Conservation (phyloP, 2,113 vertebrate species). For the Phrynosoma platyrhinos region DNA sequence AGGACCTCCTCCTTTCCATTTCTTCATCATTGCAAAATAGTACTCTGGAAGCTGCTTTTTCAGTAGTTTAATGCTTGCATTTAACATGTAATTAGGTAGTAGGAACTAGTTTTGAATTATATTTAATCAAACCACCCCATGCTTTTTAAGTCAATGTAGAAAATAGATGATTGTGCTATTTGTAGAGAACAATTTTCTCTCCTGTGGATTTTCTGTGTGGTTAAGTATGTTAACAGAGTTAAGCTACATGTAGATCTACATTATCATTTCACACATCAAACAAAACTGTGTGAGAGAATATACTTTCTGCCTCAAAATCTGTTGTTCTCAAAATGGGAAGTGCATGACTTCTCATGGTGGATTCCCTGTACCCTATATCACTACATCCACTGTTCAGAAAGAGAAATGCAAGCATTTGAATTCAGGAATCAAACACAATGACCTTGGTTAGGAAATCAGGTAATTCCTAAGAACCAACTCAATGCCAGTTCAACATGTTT, state of each 20-base stretch:
- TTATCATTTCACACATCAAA: neutral
- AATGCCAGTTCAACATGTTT: too few species aligned
- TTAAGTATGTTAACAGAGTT: neutral
- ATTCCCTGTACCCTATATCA: neutral
- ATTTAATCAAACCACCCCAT: neutral
- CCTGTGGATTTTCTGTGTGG: neutral
- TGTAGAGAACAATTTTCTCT: neutral
- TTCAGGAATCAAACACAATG: neutral
- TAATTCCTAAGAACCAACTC: too few species aligned
- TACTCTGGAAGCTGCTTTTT: neutral
- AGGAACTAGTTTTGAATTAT: neutral
- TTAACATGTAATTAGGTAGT: neutral
- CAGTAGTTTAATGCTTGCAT: neutral
- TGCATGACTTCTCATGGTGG: neutral
- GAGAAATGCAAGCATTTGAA: neutral
- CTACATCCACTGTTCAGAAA: neutral
- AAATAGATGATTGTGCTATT: neutral
- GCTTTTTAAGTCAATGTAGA: neutral
- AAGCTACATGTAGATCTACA: neutral
- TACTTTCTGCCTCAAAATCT: neutral
- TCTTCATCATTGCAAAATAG: neutral
- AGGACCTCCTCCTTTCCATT: neutral
- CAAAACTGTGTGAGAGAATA: neutral
- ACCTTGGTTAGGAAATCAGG: too few species aligned
- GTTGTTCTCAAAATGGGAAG: neutral